Conservation (phyloP, 2,888 invertebrate genomes). For the Mellilla xanthometata region DNA sequence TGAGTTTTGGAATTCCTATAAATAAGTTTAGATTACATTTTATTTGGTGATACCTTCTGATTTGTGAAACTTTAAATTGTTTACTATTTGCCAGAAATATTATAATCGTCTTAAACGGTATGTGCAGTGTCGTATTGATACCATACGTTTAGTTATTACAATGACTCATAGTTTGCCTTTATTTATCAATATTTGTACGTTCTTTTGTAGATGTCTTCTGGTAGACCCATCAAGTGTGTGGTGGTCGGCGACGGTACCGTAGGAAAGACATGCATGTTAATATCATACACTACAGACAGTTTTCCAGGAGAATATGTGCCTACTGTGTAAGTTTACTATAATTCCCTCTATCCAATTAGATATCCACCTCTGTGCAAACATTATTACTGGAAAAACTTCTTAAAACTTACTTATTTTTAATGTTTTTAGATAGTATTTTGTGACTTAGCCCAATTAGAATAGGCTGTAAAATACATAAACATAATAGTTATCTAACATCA, state of each 20-base stretch:
- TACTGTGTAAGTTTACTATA: conserved; percentile 89
- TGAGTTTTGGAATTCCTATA: conserved; percentile 7
- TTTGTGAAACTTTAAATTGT: conserved; percentile 4
- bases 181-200: conserved; percentile 54
- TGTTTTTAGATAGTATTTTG: no score
- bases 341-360: conserved; percentile 12
- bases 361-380: neutral
- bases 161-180: conserved; percentile 71
- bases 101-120: conserved; percentile 33
- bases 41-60: conserved; percentile 5
- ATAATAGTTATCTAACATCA: no score
- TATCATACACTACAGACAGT: conserved; percentile 95
- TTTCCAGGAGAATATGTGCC: conserved; percentile 98
- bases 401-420: no score
- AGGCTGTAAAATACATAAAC: no score
- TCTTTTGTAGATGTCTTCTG: conserved; percentile 90
- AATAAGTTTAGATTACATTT: conserved; percentile 3
- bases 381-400: no score
- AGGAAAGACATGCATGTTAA: conserved; percentile 96
- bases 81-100: conserved; percentile 2
- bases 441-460: no score
- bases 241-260: conserved; percentile 97
- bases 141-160: conserved; percentile 52
- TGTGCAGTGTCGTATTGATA: conserved; percentile 40
- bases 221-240: conserved; percentile 95